These are phyloP conservation scores for Matsumyia berberina DNA, from an alignment of 2,888 invertebrate species.

Conservation along the genomic window DNA sequence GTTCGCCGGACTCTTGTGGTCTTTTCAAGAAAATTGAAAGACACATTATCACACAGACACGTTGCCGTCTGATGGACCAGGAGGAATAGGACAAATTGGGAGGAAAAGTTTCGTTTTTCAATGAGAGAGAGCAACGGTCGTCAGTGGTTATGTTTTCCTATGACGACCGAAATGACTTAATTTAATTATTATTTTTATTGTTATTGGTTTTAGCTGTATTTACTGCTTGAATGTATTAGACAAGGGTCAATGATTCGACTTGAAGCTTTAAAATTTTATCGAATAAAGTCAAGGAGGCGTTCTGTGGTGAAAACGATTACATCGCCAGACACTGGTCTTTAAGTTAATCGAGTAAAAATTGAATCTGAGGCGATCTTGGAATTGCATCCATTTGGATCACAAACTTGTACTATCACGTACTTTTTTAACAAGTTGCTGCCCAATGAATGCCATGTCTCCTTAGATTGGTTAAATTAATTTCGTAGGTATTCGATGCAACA, in stretches of 20 bases:
- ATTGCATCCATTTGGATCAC: too few relatives aligned
- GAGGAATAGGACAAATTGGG: slow-evolving; percentile 18
- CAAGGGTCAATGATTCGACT: neutral
- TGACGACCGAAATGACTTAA: slow-evolving; percentile 36
- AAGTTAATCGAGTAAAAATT: too few relatives aligned
- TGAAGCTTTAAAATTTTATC: neutral
- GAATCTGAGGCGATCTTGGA: too few relatives aligned
- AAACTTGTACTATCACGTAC: too few relatives aligned
- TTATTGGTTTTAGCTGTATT: slow-evolving; percentile 38
- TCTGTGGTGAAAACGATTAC: too few relatives aligned
- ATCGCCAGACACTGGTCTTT: too few relatives aligned
- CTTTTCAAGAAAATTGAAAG: slow-evolving; percentile 37
- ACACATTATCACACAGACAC: slow-evolving; percentile 30
- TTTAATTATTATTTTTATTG: slow-evolving; percentile 60
- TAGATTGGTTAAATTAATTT: too few relatives aligned
- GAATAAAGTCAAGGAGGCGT: neutral
- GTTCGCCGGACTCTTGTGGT: slow-evolving; percentile 35
- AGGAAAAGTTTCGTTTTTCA: slow-evolving; percentile 44
- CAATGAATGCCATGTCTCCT: too few relatives aligned
- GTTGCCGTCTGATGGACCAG: slow-evolving; percentile 3
- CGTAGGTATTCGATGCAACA: too few relatives aligned
- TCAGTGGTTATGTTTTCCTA: slow-evolving; percentile 20
- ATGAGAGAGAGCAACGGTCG: slow-evolving; percentile 23
- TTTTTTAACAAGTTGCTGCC: too few relatives aligned
- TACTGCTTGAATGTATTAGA: neutral